Percentiles rank a stretch among this genome's conserved stretches.
Evolutionary conservation across 1,140 invertebrate genomes (phyloP).

Genomic region (Gryllus bimaculatus): DNA sequence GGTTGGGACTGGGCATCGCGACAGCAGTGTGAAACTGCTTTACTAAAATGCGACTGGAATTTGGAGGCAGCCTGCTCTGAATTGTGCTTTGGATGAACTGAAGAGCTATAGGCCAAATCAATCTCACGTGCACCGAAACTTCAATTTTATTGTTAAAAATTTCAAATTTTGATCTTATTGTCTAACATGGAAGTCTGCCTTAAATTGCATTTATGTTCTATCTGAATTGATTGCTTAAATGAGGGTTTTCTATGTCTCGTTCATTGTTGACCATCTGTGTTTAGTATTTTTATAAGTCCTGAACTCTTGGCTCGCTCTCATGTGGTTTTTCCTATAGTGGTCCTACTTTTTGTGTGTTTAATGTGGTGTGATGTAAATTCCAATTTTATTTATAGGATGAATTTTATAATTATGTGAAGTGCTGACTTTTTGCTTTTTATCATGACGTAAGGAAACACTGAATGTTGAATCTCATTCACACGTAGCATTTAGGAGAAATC

Average conservation of each 20-base stretch:
- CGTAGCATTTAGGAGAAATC: not conserved
- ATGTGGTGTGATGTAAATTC: not conserved
- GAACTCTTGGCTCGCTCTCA: not conserved
- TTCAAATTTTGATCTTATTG: too few relatives aligned
- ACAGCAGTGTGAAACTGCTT: constrained; percentile 58
- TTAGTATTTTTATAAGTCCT: not conserved
- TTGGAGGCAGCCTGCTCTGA: constrained; percentile 71
- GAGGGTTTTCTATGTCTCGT: not conserved
- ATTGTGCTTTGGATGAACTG: constrained; percentile 55
- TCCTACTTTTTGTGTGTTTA: not conserved
- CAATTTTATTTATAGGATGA: not conserved
- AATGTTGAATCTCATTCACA: not conserved
- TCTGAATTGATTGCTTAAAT: not conserved
- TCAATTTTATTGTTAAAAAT: not conserved
- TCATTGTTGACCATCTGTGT: not conserved
- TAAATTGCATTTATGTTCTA: not conserved
- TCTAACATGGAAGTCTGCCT: not conserved
- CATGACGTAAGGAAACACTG: not conserved
- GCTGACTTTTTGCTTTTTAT: not conserved
- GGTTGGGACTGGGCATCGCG: constrained; percentile 64
- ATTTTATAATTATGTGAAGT: not conserved
- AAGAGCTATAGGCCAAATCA: constrained; percentile 2
- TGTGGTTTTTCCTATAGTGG: not conserved
- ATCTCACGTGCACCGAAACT: not conserved
- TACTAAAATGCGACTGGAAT: constrained; percentile 67